Percentiles rank a stretch among this genome's conserved stretches.
Conservation (phyloP, 1,140 invertebrate species). For the Bilobella aurantiaca region DNA sequence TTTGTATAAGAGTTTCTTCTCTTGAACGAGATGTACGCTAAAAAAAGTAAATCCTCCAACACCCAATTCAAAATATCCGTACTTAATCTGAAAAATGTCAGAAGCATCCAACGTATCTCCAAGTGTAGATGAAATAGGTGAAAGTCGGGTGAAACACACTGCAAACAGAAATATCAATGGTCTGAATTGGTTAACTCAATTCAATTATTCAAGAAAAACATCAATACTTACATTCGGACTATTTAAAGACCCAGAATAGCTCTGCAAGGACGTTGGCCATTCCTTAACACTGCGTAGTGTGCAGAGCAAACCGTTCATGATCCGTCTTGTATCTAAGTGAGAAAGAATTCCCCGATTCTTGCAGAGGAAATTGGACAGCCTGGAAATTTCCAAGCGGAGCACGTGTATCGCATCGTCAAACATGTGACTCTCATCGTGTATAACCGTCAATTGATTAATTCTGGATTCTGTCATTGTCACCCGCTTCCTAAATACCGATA, state of each 20-base stretch:
- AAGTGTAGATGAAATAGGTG: conserved; percentile 36
- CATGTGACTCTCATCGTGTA: not conserved
- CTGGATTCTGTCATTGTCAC: not conserved
- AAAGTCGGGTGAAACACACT: conserved; percentile 34
- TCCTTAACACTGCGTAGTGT: no score
- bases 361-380: no score
- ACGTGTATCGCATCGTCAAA: conserved; percentile 11
- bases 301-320: no score
- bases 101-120: conserved; percentile 36
- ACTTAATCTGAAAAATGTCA: conserved; percentile 26
- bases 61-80: conserved; percentile 9
- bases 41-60: conserved; percentile 7
- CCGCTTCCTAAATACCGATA: not conserved
- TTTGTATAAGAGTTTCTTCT: conserved; percentile 17
- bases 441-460: not conserved
- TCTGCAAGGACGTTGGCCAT: no score
- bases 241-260: not conserved
- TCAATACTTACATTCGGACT: not conserved
- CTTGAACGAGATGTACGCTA: conserved; percentile 19
- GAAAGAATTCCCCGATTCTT: no score
- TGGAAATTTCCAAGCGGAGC: no score
- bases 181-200: not conserved
- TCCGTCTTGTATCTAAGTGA: no score
- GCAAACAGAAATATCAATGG: conserved; percentile 14
- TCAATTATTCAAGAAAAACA: conserved; percentile 5